phyloP scores from a whole-genome alignment of 2,113 vertebrate species.

The Pelecanoides urinatrix region DNA sequence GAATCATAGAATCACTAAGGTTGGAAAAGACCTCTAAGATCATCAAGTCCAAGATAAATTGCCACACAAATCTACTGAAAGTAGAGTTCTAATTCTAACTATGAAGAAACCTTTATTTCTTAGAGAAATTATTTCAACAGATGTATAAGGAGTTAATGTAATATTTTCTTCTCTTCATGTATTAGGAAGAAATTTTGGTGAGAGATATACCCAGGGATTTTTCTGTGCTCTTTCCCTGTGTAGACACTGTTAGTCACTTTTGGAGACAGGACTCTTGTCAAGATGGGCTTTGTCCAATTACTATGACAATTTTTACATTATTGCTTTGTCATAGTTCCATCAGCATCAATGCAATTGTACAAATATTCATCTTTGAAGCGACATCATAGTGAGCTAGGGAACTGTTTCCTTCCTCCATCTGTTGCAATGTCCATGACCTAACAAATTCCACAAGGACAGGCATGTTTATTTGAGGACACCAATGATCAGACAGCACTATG shows the following conservation, averaged over 20 bases:
- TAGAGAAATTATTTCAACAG: background rate
- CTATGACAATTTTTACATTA: background rate
- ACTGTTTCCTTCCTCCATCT: background rate
- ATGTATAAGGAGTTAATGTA: background rate
- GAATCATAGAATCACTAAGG: too few relatives aligned
- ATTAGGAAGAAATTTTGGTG: background rate
- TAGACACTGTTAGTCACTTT: background rate
- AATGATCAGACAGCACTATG: background rate
- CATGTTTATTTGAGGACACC: background rate
- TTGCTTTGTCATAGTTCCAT: background rate
- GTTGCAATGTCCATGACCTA: background rate
- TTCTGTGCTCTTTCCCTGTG: background rate
- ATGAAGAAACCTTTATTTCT: background rate
- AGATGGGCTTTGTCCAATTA: background rate
- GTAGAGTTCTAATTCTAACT: background rate
- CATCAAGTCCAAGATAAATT: too few relatives aligned
- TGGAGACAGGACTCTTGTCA: background rate
- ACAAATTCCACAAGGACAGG: background rate
- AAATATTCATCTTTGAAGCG: background rate
- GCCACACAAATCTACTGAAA: background rate
- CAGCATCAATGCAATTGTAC: background rate
- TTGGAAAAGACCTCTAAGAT: too few relatives aligned
- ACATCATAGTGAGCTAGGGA: background rate
- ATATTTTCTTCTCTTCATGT: background rate
- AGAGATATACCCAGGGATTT: fast-evolving